Base-by-base conservation (phyloP, 1,140 invertebrate species). In the Daktulosphaira vitifoliae region DNA sequence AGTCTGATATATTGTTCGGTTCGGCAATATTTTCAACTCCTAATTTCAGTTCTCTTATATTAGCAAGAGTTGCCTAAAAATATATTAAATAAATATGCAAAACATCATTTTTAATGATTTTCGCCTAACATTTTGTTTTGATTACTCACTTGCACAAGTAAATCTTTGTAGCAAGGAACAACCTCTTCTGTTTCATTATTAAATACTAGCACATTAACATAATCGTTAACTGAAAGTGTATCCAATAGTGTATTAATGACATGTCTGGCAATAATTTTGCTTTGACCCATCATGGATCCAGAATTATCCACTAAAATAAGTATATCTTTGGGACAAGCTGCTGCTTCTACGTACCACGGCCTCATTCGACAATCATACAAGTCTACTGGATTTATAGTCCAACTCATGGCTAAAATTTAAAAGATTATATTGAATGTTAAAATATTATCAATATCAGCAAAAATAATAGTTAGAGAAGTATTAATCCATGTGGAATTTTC, bases 221-320 rank as follows among this genome's bases (percentile, higher is more conserved):
- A 98, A 77, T 99, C 97, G 77, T 99, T 96, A 75, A 96, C 94
- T 65, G 90, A 94, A 20, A 99, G 82, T 0, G 97, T 99, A 69
- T 98, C 94, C 54, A 99, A 78, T 67, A 99, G 96, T 69, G 92
- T 92, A 62, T 89, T 86, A 39, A 96, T 90, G 16, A 97, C 90
- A 71, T 95, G 92, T 72, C 87, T 86, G 6, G 96, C 94, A 67
- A 99, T 96, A 76, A 92, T 89, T 72, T 88, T 84, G 68, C 92
- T 80, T 70, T 92, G 83, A 6, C 96, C 95, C 39, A 87, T 95
- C 94, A 99, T 99, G 37, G 95, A 98, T 22, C 96, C 97, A 71
- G 92, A 91, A 29, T 82, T 84, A 75, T 99, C 97, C 37, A 99
- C 81, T 65, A 99, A 78, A 69, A 99, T 95, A 9, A 99, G 78